Evolutionary conservation across 2,797 vertebrate genomes (phyloP).

Genomic region (Limosa lapponica): DNA sequence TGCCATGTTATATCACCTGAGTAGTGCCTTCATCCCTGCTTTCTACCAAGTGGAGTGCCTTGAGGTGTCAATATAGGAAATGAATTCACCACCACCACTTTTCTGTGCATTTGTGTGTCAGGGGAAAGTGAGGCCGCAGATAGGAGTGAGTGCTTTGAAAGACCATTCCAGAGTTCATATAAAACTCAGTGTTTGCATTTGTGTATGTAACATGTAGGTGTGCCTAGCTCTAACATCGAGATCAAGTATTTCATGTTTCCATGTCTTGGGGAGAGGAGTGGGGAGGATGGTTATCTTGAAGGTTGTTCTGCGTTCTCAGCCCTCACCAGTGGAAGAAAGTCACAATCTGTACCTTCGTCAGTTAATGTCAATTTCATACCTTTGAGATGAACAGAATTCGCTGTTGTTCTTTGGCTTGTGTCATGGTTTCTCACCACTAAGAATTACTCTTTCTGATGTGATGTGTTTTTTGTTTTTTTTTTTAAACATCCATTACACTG

Average conservation of each 20-base stretch:
- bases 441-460: neutral
- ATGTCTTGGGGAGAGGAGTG: neutral
- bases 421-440: neutral
- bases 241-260: neutral
- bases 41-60: neutral
- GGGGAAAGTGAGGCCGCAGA: accelerated
- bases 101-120: accelerated
- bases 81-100: accelerated
- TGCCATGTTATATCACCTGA: accelerated
- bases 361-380: neutral
- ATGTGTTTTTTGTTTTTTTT: accelerated
- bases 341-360: neutral
- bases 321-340: neutral
- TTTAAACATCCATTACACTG: neutral
- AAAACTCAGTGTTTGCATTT: neutral
- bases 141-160: neutral
- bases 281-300: neutral
- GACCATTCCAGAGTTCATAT: neutral
- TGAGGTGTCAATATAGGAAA: accelerated
- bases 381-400: neutral
- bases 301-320: neutral
- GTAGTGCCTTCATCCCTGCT: neutral
- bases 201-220: neutral
- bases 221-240: neutral
- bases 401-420: neutral